Evolutionary conservation across 2,888 invertebrate genomes (phyloP).

Genomic region (Flexamia atlantica): DNA sequence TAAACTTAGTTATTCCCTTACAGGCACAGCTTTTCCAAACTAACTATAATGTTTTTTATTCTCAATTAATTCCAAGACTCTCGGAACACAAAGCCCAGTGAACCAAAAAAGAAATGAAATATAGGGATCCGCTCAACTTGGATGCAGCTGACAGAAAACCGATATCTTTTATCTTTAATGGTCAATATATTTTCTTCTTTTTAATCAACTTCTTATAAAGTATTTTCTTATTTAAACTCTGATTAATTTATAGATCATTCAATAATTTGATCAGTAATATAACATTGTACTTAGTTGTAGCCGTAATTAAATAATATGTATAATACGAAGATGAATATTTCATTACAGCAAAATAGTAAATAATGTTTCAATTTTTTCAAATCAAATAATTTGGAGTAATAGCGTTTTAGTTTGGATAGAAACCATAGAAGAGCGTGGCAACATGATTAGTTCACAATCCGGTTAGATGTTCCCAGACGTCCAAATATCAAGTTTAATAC

Average conservation of each 20-base stretch:
- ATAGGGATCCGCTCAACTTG: background rate
- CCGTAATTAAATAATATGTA: too few relatives aligned
- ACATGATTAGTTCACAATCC: slow-evolving; percentile 13
- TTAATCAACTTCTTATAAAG: background rate
- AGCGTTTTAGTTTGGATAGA: background rate
- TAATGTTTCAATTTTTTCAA: too few relatives aligned
- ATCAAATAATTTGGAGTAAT: too few relatives aligned
- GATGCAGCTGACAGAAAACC: slow-evolving; percentile 16
- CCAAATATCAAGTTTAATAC: slow-evolving; percentile 38
- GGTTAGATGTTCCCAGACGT: slow-evolving; percentile 13
- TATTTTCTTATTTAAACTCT: too few relatives aligned
- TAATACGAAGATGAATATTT: too few relatives aligned
- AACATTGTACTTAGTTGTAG: too few relatives aligned
- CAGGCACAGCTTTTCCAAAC: too few relatives aligned
- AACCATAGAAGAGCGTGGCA: background rate
- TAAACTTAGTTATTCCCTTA: too few relatives aligned
- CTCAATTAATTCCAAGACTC: background rate
- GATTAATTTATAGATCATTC: too few relatives aligned
- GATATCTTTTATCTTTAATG: slow-evolving; percentile 3
- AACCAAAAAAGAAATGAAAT: slow-evolving; percentile 18
- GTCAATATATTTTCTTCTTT: background rate
- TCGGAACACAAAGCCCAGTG: slow-evolving; percentile 11
- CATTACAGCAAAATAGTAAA: too few relatives aligned
- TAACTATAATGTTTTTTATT: too few relatives aligned
- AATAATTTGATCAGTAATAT: too few relatives aligned